Evolutionary conservation across 2,888 invertebrate genomes (phyloP).

Genomic region (Athalia rosae): DNA sequence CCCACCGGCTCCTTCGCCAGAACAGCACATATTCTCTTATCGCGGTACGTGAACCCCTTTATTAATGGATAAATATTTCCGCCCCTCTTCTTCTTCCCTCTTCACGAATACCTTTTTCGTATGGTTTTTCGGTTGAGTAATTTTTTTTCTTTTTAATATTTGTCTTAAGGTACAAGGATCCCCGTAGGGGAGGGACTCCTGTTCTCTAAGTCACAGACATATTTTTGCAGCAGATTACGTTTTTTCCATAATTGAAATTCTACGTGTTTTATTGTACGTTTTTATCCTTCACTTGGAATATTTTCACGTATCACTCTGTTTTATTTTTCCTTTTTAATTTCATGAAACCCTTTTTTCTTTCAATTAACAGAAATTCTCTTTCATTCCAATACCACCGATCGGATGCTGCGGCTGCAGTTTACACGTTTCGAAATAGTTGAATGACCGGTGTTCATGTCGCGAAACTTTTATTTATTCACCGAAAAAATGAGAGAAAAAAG

Average conservation of each 20-base stretch:
- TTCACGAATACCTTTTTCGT: background rate
- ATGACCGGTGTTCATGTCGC: no score
- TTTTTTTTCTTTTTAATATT: background rate
- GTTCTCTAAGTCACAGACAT: constrained; percentile 26
- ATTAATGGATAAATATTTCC: no score
- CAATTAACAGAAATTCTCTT: no score
- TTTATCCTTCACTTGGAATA: background rate
- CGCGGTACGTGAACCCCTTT: background rate
- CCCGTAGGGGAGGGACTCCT: constrained; percentile 22
- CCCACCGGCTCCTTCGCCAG: constrained; percentile 58
- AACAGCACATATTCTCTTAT: constrained; percentile 64
- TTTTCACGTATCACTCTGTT: constrained; percentile 10
- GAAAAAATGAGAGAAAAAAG: no score
- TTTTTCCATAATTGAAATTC: constrained; percentile 26
- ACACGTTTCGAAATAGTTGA: no score
- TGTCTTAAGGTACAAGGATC: background rate
- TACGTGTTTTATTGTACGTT: background rate
- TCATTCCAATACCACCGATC: no score
- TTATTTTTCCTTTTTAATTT: background rate
- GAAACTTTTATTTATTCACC: no score
- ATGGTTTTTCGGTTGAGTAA: constrained; percentile 4
- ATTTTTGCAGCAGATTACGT: background rate
- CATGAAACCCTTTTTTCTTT: no score
- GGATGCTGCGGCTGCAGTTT: no score
- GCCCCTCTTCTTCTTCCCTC: no score